Evolutionary conservation across 37 sponge, comb jelly and placozoan genomes (phyloP).

Genomic region (Ianthella basta): DNA sequence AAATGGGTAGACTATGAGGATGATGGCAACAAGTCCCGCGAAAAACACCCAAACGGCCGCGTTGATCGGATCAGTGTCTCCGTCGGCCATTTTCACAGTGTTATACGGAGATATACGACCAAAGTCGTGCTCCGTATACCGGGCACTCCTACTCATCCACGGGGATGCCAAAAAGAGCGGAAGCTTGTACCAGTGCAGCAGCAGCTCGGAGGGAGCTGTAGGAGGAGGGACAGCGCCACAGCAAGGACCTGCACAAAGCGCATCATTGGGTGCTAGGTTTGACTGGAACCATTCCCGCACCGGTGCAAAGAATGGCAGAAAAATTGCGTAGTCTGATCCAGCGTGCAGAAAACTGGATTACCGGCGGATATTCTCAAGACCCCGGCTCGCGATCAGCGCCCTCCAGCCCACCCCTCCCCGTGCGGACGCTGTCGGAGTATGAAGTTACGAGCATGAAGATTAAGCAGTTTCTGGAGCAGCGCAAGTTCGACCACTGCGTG

Average conservation of each 20-base stretch:
- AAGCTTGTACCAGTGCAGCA: not conserved
- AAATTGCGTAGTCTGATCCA: not conserved
- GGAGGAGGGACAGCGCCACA: too few species aligned
- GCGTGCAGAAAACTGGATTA: not conserved
- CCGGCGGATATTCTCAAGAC: not conserved
- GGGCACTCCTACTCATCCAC: slow-evolving; percentile 16
- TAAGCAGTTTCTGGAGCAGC: slow-evolving; percentile 49
- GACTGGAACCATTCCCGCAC: too few species aligned
- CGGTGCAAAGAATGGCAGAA: not conserved
- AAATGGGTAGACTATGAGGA: slow-evolving; percentile 30
- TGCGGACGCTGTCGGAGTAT: slow-evolving; percentile 5
- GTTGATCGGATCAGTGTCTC: slow-evolving; percentile 6
- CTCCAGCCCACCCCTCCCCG: not conserved
- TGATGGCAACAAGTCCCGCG: slow-evolving; percentile 44
- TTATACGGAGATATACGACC: not conserved
- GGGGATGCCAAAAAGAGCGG: not conserved
- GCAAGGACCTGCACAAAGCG: too few species aligned
- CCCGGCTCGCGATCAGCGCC: not conserved
- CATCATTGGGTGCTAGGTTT: too few species aligned
- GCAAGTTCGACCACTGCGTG: slow-evolving; percentile 46
- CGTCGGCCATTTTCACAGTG: not conserved
- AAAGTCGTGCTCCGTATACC: not conserved
- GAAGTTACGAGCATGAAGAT: slow-evolving; percentile 60
- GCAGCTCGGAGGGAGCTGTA: too few species aligned
- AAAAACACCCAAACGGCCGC: slow-evolving; percentile 55